Conservation (phyloP, 2,888 invertebrate genomes). For the Suillia variegata region DNA sequence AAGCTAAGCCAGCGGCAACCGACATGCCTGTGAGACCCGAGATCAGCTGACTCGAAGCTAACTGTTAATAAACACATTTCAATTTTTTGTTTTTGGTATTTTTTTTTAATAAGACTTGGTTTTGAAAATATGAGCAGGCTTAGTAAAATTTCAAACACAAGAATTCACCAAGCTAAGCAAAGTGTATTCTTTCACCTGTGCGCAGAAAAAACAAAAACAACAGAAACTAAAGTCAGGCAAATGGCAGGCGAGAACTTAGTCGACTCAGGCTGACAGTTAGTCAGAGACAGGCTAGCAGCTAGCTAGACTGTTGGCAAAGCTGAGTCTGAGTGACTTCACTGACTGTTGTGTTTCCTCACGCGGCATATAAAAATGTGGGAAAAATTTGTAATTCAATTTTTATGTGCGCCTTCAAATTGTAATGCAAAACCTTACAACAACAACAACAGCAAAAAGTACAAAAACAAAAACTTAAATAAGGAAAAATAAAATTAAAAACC, state of each 20-base stretch:
- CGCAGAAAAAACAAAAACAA: neutral
- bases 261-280: too few species aligned
- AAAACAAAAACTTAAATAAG: neutral
- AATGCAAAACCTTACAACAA: constrained; percentile 51
- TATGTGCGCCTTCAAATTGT: constrained; percentile 37
- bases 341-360: constrained; percentile 10
- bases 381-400: constrained; percentile 52
- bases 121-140: constrained; percentile 2
- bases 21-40: neutral
- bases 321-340: neutral
- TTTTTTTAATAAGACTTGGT: too few species aligned
- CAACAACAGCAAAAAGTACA: constrained; percentile 38
- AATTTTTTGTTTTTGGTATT: neutral
- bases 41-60: constrained; percentile 1
- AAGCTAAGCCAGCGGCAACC: too few species aligned
- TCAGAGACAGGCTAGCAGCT: constrained; percentile 3
- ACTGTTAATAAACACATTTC: constrained; percentile 6
- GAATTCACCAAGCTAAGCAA: constrained; percentile 13
- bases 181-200: constrained; percentile 32
- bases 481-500: neutral
- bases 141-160: constrained; percentile 1
- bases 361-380: constrained; percentile 49
- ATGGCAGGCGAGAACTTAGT: neutral
- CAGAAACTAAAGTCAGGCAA: neutral
- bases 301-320: too few species aligned